Evolutionary conservation across 2,113 vertebrate genomes (phyloP).

Genomic region (Eptesicus fuscus): DNA sequence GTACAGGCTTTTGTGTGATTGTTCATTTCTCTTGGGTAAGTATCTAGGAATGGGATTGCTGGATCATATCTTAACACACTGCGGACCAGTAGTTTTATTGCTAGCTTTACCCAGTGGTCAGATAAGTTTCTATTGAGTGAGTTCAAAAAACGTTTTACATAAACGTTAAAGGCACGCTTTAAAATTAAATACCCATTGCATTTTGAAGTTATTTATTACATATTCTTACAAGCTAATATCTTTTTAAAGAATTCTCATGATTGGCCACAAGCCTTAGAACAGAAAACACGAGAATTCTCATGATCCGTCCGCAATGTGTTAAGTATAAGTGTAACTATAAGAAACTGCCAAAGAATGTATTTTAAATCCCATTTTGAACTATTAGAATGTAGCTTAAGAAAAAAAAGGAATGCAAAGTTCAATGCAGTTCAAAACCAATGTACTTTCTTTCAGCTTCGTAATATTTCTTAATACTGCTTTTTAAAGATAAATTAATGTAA

Average conservation of each 20-base stretch:
- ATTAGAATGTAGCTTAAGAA: neutral
- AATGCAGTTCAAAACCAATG: neutral
- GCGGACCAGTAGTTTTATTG: no score
- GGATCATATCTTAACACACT: neutral
- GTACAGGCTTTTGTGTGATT: neutral
- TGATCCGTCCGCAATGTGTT: no score
- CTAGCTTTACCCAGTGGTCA: no score
- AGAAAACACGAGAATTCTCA: no score
- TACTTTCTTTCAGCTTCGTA: neutral
- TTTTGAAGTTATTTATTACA: no score
- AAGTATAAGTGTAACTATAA: neutral
- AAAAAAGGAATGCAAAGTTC: neutral
- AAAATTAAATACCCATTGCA: no score
- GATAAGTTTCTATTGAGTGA: no score
- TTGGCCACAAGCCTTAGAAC: no score
- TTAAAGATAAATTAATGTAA: neutral
- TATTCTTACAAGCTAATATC: no score
- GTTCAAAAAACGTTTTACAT: no score
- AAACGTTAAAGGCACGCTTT: no score
- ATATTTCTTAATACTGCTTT: neutral
- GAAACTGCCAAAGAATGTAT: neutral
- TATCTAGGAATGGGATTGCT: neutral
- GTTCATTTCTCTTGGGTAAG: constrained; percentile 14
- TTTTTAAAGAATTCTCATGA: no score
- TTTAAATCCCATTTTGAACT: neutral